These are phyloP conservation scores for Acrobasis suavella DNA, from an alignment of 2,888 invertebrate species.

Conservation along the genomic window DNA sequence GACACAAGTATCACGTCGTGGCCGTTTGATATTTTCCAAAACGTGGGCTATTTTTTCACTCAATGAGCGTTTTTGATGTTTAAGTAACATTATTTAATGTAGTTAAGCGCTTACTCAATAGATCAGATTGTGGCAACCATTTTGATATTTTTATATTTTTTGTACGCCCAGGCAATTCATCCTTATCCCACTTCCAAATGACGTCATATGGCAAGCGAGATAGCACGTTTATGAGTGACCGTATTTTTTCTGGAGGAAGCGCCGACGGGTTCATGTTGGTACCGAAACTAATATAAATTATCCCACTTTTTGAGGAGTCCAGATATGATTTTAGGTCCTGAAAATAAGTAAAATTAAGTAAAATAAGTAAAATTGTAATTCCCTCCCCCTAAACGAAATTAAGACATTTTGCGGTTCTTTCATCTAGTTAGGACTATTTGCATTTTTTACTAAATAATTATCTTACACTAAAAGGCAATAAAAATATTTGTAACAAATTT, in stretches of 20 bases:
- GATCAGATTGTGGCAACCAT: slow-evolving; percentile 18
- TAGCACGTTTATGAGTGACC: slow-evolving; percentile 53
- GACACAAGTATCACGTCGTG: no score
- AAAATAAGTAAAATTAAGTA: no score
- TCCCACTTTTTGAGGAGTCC: slow-evolving; percentile 59
- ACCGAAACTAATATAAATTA: slow-evolving; percentile 70
- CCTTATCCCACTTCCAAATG: slow-evolving; percentile 62
- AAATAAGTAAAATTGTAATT: no score
- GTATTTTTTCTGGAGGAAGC: slow-evolving; percentile 49
- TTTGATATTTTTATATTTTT: slow-evolving; percentile 48
- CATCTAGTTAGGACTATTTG: no score
- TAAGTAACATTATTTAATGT: no score
- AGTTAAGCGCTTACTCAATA: slow-evolving; percentile 18
- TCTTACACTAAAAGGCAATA: no score
- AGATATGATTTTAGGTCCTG: slow-evolving; percentile 59
- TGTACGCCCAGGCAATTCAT: slow-evolving; percentile 42
- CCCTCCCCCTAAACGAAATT: no score
- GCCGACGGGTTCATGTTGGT: slow-evolving; percentile 54
- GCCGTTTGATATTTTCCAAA: no score
- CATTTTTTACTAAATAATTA: no score
- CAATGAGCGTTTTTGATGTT: no score
- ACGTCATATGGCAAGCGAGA: slow-evolving; percentile 61
- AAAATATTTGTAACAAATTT: no score
- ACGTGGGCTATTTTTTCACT: no score
- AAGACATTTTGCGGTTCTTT: background rate